phyloP scores from a whole-genome alignment of 2,113 vertebrate genomes.

The Mungos mungo region DNA sequence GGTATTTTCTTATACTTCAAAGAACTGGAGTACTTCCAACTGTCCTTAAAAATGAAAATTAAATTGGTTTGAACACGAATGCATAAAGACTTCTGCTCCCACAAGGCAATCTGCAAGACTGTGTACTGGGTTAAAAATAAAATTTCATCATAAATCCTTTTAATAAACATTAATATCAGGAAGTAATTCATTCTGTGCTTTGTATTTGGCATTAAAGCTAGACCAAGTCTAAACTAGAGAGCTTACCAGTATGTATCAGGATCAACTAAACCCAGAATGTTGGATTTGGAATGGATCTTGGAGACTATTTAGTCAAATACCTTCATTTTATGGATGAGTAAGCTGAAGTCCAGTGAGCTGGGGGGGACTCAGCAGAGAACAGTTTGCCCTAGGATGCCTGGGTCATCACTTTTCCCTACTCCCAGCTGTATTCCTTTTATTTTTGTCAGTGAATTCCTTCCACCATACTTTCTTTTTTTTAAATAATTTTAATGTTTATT shows the following conservation, averaged over 20 bases:
- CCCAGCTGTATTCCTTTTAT: background rate
- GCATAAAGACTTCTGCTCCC: background rate
- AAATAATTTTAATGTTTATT: too few species aligned
- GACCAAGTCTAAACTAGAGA: background rate
- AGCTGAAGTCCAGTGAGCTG: background rate
- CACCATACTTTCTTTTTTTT: background rate
- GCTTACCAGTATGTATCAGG: background rate
- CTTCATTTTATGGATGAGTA: background rate
- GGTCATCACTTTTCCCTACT: background rate
- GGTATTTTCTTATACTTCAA: constrained; percentile 5
- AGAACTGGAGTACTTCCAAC: background rate
- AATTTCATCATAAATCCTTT: background rate
- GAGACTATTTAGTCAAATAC: background rate
- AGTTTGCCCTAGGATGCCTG: background rate
- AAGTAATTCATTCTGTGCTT: background rate
- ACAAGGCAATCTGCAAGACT: background rate
- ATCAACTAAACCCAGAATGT: background rate
- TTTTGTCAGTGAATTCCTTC: background rate
- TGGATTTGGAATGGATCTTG: background rate
- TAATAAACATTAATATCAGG: constrained; percentile 4
- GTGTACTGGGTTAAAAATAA: constrained; percentile 37
- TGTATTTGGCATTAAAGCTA: background rate
- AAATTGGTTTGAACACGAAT: constrained; percentile 43
- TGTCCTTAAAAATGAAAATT: constrained; percentile 40
- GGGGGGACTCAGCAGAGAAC: background rate